Evolutionary conservation across 2,888 invertebrate genomes (phyloP), one percentile per base, ranked within the genome.

Genomic region (Patella caerulea): DNA sequence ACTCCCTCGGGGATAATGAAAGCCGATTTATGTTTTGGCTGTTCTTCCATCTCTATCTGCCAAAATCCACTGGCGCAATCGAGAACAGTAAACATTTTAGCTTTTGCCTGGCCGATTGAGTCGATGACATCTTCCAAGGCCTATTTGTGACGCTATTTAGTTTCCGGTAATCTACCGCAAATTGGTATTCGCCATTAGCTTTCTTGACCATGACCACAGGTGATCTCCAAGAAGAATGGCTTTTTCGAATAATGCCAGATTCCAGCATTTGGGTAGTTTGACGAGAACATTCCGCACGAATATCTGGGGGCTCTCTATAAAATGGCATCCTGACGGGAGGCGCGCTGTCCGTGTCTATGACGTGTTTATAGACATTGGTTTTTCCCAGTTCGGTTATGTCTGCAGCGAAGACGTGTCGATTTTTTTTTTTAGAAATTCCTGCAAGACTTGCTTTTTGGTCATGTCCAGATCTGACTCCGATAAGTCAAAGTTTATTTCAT

Each of bases 131-230:
- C 81, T 69, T 78, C 79, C 56, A 83, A 0, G 79, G 77, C 17
- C 82, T 81, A 14, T 75, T 24, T 17, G 80, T 83, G 3, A 81
- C 72, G 14, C 74, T 77, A 69, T 83, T 83, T 4, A 83, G 65
- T 19, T 74, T 72, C 0, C 83, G 34, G 56, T 78, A 84, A 59
- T 85, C 82, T 12, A 83, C 71, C 2, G 80, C 81, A 75, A 85
- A 83, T 15, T 84, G 55, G 14, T 76, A 81, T 2, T 78, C 77
- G 5, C 82, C 82, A n/a, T 72, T 73, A 69, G n/a, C n/a, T n/a
- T n/a, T n/a, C n/a, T n/a, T n/a, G n/a, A n/a, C n/a, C n/a, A n/a
- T n/a, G n/a, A n/a, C n/a, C n/a, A n/a, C n/a, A n/a, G n/a, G n/a
- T n/a, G n/a, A n/a, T n/a, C n/a, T n/a, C n/a, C n/a, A n/a, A n/a